Percentiles rank a stretch among this genome's conserved stretches.
These are phyloP conservation scores for Apomyelois bistriatella DNA, from an alignment of 2,888 invertebrate species.

Conservation along the genomic window DNA sequence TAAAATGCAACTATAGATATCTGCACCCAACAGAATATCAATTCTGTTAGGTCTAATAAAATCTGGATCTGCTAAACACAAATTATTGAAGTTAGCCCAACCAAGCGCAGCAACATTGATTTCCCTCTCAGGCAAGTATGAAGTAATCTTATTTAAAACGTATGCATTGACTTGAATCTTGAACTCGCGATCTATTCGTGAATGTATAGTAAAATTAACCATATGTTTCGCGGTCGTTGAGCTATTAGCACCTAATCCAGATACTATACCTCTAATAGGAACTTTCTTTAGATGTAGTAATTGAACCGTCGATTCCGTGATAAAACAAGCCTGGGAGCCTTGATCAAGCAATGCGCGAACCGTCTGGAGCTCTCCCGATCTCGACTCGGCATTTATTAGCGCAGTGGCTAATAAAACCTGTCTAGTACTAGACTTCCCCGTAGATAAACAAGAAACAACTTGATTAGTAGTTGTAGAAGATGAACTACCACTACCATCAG, in stretches of 20 bases:
- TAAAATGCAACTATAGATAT: background rate
- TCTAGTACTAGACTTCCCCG: too few species aligned
- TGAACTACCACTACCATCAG: too few species aligned
- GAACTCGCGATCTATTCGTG: background rate
- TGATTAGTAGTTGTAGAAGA: too few species aligned
- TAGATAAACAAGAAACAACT: too few species aligned
- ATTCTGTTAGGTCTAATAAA: background rate
- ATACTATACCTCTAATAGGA: background rate
- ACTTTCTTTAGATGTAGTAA: background rate
- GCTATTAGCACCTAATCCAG: background rate
- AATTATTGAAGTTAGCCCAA: too few species aligned
- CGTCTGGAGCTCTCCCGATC: background rate
- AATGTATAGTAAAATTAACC: background rate
- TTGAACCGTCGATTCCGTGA: constrained; percentile 3
- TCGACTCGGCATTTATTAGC: constrained; percentile 6
- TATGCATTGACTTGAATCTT: background rate
- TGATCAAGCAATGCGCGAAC: constrained; percentile 5
- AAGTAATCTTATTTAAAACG: background rate
- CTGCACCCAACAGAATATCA: background rate
- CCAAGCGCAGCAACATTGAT: too few species aligned
- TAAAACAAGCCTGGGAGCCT: constrained; percentile 10
- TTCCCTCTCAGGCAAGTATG: background rate
- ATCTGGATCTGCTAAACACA: background rate
- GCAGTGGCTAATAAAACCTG: constrained; percentile 12
- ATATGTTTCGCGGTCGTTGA: background rate